These are phyloP conservation scores for rabbit (Oryctolagus cuniculus) DNA, from an alignment of 2,113 vertebrate species.

Conservation along the genomic window DNA sequence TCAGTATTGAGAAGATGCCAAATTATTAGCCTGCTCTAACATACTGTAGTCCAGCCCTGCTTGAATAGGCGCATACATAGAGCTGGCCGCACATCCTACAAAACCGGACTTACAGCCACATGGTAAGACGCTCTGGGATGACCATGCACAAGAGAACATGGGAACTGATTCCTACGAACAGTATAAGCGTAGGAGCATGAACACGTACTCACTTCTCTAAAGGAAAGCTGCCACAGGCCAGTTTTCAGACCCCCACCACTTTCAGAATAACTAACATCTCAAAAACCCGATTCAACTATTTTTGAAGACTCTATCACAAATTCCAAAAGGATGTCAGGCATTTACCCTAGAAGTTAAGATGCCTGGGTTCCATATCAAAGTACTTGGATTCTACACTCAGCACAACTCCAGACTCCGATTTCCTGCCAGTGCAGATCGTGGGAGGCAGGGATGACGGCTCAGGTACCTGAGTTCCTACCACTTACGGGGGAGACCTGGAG, in stretches of 20 bases:
- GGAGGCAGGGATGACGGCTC: too few relatives aligned
- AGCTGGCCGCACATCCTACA: background rate
- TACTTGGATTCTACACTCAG: too few relatives aligned
- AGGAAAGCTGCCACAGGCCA: background rate
- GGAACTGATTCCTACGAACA: background rate
- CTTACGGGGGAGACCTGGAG: too few relatives aligned
- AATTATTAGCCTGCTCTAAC: background rate
- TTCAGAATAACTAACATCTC: background rate
- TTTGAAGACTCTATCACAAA: background rate
- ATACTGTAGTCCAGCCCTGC: background rate
- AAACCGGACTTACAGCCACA: too few relatives aligned
- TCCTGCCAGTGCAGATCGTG: too few relatives aligned
- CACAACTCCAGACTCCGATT: too few relatives aligned
- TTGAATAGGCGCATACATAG: background rate
- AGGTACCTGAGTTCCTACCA: too few relatives aligned
- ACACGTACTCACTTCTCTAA: background rate
- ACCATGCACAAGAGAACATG: background rate
- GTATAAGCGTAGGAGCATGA: background rate
- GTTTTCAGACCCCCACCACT: constrained; percentile 3
- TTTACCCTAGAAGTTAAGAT: background rate
- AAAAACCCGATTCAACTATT: background rate
- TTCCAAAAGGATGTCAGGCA: background rate
- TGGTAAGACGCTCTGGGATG: background rate
- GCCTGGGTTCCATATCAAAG: too few relatives aligned
- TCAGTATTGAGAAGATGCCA: background rate